phyloP scores from a whole-genome alignment of 1,140 invertebrate species.

The Drosophila lini region DNA sequence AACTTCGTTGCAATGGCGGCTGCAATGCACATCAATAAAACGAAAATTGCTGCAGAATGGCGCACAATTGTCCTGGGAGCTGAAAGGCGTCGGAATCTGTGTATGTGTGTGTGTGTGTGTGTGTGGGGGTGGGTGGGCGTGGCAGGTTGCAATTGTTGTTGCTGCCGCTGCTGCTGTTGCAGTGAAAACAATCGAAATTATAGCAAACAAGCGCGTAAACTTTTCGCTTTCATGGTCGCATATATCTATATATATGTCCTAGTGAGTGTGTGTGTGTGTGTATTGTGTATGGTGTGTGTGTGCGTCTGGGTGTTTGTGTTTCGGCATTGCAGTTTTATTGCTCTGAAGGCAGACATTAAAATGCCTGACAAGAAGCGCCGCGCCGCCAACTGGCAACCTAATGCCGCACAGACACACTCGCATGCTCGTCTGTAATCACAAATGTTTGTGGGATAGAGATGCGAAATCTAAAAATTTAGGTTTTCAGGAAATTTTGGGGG shows the following conservation, averaged over 20 bases:
- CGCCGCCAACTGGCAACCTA: constrained; percentile 61
- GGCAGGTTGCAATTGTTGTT: constrained; percentile 21
- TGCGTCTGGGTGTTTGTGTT: constrained; percentile 24
- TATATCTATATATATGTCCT: constrained; percentile 24
- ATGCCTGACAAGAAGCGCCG: constrained; percentile 70
- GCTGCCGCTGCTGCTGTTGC: constrained; percentile 29
- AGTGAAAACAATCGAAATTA: constrained; percentile 83
- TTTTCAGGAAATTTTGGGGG: background rate
- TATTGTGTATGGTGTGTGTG: constrained; percentile 14
- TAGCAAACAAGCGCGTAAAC: constrained; percentile 80
- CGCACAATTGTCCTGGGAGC: constrained; percentile 47
- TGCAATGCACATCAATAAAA: constrained; percentile 72
- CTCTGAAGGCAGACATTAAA: constrained; percentile 65
- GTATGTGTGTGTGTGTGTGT: constrained; percentile 20
- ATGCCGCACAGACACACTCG: constrained; percentile 43
- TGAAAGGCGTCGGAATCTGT: constrained; percentile 35
- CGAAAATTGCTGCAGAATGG: constrained; percentile 71
- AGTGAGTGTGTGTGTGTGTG: constrained; percentile 28
- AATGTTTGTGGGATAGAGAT: constrained; percentile 19
- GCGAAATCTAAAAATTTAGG: background rate
- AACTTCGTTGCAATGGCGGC: constrained; percentile 43
- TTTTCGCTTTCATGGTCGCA: constrained; percentile 72
- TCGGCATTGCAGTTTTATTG: constrained; percentile 65
- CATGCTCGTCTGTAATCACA: constrained; percentile 23
- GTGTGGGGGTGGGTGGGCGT: constrained; percentile 15